Base-by-base conservation (phyloP, 2,888 invertebrate species). In the Proisotoma minuta region DNA sequence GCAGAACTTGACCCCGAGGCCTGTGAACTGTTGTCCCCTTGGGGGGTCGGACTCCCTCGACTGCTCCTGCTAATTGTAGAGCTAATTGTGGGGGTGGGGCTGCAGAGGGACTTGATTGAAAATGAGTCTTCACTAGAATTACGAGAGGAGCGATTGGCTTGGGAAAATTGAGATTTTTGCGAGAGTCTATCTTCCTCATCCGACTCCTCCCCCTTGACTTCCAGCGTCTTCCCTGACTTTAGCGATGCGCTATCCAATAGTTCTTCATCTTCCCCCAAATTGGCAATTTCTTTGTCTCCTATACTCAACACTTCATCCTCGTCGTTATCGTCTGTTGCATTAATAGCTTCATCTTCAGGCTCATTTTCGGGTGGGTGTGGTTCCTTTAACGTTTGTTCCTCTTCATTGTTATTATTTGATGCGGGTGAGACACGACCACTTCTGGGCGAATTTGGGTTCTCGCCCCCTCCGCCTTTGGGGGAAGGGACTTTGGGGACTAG, bases 231-330 rank as follows among this genome's bases (percentile, higher is more conserved):
- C 10, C 50, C 59, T 15, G 5, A 2, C 20, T 49, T 40, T 4
- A 50, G 22, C 12, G 39, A 48, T 15, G 60, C 48, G 12, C 56
- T 56, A 29, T 59, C 60, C 24, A 34, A 8, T 10, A 34, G 27
- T n/a, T 57, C 29, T 23, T 54, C 54, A 8, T 34, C n/a, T 15
- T 8, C 15, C 12, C 4, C 15, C 20, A 18, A 10, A 18, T 47
- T 18, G 47, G 10, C 67, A 54, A 66, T 68, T 60, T 71, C 70
- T 26, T 70, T 68, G 51, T 70, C 34, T 10, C 73, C 73, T 48
- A 72, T 72, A 51, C 71, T 72, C 43, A 73, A 58, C 3, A 73
- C 73, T 60, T 73, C 73, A 53, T 73, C 73, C n/a, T 69, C 68
- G 27, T 69, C 71, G 29, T 71, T 62, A 18, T 59, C 59, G n/a